Evolutionary conservation across 2,888 invertebrate species (phyloP), one percentile per base, ranked within the genome.

Genomic region (Drosophila sordidapex): DNA sequence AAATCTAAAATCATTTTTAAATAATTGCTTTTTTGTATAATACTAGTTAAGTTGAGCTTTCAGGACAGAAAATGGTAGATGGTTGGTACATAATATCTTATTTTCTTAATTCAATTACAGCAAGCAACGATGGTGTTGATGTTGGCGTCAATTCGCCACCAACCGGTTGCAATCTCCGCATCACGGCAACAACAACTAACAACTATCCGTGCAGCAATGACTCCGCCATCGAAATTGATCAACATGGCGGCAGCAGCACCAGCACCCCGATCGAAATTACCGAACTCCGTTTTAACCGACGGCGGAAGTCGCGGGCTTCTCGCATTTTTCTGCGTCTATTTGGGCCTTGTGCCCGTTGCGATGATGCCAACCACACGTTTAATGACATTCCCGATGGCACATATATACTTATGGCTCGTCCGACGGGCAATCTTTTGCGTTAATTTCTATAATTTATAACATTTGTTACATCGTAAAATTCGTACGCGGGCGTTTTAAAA

Each of bases 211-310:
- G 84, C 69, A 91, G 90, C 73, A 89, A 86, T 49, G 92, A 92
- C 62, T 92, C 92, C 0, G 92, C 91, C 48, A 91, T 92, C 33
- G 91, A 92, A 33, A 81, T 91, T 57, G 92, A 91, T 79, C 82
- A 46, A 46, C 25, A 46, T 15, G 75, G 0, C 76, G 87, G 49
- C 68, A 74, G 27, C 77, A 38, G 54, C 25, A 54, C 18, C 49
- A 68, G 56, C 51, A 61, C 25, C 8, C 52, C 62, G 11, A 59
- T 52, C 10, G 35, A 56, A 5, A n/a, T 29, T 38, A 68, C 25
- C 27, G 49, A 6, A 13, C 8, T 25, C 3, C n/a, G 8, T 31
- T 36, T 36, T 2, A 21, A 60, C 7, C 80, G 76, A 2, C 76
- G 69, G 56, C 82, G 79, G 33, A 77, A 68, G n/a, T 80, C 86